These are phyloP conservation scores for Pogonus chalceus DNA, from an alignment of 1,140 invertebrate species.

Conservation along the genomic window DNA sequence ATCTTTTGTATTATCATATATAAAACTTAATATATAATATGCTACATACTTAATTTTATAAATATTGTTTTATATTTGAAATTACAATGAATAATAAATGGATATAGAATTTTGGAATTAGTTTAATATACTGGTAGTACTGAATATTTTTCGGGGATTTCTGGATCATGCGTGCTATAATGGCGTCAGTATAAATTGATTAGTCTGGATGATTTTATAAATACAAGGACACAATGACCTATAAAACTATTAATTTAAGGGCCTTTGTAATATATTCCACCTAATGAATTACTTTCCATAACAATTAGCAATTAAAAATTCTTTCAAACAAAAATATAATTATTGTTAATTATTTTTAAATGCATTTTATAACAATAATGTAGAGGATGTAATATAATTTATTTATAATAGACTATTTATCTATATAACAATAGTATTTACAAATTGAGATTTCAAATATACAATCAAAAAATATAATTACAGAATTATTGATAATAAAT, in stretches of 20 bases:
- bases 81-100: no score
- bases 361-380: no score
- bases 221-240: background rate
- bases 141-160: background rate
- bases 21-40: no score
- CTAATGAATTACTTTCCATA: no score
- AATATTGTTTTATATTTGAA: no score
- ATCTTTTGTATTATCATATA: no score
- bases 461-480: conserved; percentile 8
- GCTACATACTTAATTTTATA: no score
- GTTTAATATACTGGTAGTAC: background rate
- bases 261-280: no score
- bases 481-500: conserved; percentile 7
- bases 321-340: no score
- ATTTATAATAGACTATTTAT: conserved; percentile 5
- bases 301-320: no score
- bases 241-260: no score
- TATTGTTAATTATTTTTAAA: no score
- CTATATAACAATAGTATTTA: conserved; percentile 6
- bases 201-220: background rate
- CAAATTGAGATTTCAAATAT: conserved; percentile 5
- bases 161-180: background rate
- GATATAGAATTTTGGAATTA: background rate
- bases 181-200: conserved; percentile 6
- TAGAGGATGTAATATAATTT: background rate